A percentile compares a stretch with the other conserved stretches of the same genome.
Evolutionary conservation across 2,797 vertebrate species (phyloP).

Genomic region (Girardinus metallicus): DNA sequence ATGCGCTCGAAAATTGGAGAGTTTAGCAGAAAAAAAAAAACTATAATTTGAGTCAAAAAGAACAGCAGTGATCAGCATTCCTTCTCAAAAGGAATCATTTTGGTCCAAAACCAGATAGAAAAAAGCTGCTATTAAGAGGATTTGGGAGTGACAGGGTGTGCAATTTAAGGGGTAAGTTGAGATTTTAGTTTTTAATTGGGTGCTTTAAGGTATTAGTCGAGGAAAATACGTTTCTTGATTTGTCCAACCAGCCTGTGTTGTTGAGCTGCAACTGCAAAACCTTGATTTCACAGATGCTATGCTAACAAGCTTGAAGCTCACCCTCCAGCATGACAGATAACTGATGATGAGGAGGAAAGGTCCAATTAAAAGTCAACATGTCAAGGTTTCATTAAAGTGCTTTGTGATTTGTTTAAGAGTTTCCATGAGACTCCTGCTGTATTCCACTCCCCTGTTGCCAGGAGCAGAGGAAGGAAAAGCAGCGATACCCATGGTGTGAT

Average conservation of each 20-base stretch:
- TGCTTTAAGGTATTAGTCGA: conserved; percentile 18
- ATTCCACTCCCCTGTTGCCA: conserved; percentile 28
- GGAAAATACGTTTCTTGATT: conserved; percentile 23
- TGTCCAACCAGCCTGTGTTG: background rate
- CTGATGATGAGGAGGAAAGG: conserved; percentile 45
- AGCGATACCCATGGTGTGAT: conserved; percentile 47
- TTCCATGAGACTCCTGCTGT: conserved; percentile 6
- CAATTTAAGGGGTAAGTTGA: conserved; percentile 26
- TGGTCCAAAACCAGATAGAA: conserved; percentile 35
- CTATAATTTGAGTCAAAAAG: conserved; percentile 20
- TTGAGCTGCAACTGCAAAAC: background rate
- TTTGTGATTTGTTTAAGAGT: conserved; percentile 16
- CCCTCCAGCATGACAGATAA: conserved; percentile 36
- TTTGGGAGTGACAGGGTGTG: conserved; percentile 27
- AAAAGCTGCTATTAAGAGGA: conserved; percentile 30
- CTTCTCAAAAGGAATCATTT: conserved; percentile 26
- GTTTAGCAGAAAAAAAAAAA: conserved; percentile 13
- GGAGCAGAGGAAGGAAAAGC: conserved; percentile 24
- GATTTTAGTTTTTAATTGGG: conserved; percentile 45
- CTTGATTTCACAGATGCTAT: conserved; percentile 22
- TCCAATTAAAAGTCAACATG: conserved; percentile 59
- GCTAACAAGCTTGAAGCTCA: conserved; percentile 44
- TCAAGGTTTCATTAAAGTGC: conserved; percentile 27
- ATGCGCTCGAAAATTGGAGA: conserved; percentile 20
- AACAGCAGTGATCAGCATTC: conserved; percentile 18